Evolutionary conservation across 2,888 invertebrate species (phyloP).

Genomic region (Gortyna flavago): DNA sequence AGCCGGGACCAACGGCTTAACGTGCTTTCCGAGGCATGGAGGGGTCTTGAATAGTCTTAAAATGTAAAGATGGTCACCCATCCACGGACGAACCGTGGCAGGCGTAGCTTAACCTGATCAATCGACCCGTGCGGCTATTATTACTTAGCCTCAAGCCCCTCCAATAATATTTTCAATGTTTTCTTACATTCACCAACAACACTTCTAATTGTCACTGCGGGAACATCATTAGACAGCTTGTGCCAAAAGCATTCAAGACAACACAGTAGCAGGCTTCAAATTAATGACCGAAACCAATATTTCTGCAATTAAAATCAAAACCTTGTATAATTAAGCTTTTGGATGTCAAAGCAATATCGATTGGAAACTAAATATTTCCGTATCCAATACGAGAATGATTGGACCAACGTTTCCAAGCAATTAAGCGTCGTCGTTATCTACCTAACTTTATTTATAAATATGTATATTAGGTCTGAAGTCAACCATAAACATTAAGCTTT

Average conservation of each 20-base stretch:
- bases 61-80: neutral
- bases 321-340: conserved; percentile 13
- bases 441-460: neutral
- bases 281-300: conserved; percentile 41
- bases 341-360: neutral
- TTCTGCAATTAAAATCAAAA: conserved; percentile 39
- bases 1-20: neutral
- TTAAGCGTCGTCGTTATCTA: conserved; percentile 1
- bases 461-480: neutral
- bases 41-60: neutral
- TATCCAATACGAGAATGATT: neutral
- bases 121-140: neutral
- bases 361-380: conserved; percentile 30
- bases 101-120: neutral
- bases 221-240: conserved; percentile 8
- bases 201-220: neutral
- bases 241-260: neutral
- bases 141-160: neutral
- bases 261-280: neutral
- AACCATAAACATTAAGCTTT: neutral
- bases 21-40: neutral
- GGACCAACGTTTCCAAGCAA: neutral
- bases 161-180: neutral
- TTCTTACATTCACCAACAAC: neutral
- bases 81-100: neutral